Percentiles rank a stretch among this genome's conserved stretches.
These are phyloP conservation scores for Meloidogyne hapla DNA, from an alignment of 1,140 invertebrate species.

Conservation along the genomic window DNA sequence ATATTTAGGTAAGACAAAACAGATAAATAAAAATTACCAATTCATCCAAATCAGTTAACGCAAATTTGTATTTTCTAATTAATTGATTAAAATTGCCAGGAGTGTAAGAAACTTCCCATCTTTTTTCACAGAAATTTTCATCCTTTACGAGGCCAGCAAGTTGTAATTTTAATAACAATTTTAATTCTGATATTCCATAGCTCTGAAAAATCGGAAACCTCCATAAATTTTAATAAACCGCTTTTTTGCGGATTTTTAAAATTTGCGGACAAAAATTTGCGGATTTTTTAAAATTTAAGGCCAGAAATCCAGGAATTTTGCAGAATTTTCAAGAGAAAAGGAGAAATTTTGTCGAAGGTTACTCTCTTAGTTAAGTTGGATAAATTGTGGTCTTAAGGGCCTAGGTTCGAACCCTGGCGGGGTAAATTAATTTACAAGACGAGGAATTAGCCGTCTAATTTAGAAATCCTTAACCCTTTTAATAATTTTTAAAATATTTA, in stretches of 20 bases:
- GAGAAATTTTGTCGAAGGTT: too few species aligned
- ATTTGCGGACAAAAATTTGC: neutral
- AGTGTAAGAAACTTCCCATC: slow-evolving; percentile 11
- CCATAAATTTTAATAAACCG: neutral
- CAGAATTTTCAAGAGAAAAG: too few species aligned
- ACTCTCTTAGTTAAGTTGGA: too few species aligned
- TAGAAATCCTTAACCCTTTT: too few species aligned
- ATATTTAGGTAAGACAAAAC: too few species aligned
- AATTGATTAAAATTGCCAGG: slow-evolving; percentile 23
- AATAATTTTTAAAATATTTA: too few species aligned
- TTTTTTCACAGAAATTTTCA: slow-evolving; percentile 20
- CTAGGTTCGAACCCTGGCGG: too few species aligned
- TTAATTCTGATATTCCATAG: slow-evolving; percentile 46
- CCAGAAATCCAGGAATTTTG: too few species aligned
- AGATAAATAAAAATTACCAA: slow-evolving; percentile 22
- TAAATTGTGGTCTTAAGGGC: too few species aligned
- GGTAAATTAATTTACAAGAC: too few species aligned
- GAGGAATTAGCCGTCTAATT: too few species aligned
- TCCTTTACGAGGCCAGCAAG: slow-evolving; percentile 53
- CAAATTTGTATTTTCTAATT: slow-evolving; percentile 21
- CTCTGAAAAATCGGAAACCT: slow-evolving; percentile 36
- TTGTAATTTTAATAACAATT: slow-evolving; percentile 49
- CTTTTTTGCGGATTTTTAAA: neutral
- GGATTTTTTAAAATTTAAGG: slow-evolving; percentile 1
- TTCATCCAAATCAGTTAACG: slow-evolving; percentile 33